Conservation (phyloP, 37 sponge, comb jelly and placozoan species). For the Theonella swinhoei region DNA sequence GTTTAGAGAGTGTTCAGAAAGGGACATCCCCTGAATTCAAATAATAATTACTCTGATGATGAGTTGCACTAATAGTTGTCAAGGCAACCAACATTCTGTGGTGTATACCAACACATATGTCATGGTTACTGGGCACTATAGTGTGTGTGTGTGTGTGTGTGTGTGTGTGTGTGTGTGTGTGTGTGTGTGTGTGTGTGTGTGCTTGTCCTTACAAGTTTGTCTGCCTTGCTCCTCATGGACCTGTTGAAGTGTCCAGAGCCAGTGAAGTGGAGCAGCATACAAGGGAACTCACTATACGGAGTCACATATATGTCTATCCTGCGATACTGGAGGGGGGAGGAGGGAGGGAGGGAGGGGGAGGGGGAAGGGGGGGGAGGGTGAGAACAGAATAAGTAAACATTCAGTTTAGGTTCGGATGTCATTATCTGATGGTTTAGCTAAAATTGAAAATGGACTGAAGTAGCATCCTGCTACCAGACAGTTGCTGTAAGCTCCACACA, state of each 20-base stretch:
- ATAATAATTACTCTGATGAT: neutral
- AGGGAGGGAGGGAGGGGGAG: neutral
- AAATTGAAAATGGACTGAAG: neutral
- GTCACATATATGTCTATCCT: constrained; percentile 81
- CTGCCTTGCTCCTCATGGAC: constrained; percentile 79
- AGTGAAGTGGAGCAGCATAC: constrained; percentile 86
- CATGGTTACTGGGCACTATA: too few relatives aligned
- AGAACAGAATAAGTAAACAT: neutral
- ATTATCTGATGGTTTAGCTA: neutral
- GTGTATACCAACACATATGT: neutral
- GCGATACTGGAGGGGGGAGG: constrained; percentile 59
- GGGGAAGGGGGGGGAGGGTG: neutral
- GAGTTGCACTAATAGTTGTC: neutral
- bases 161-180: too few relatives aligned
- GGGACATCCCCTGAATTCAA: constrained; percentile 76
- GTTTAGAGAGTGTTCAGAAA: constrained; percentile 74
- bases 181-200: too few relatives aligned
- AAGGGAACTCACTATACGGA: constrained; percentile 76
- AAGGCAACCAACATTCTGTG: neutral
- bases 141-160: too few relatives aligned
- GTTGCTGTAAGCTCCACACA: too few relatives aligned
- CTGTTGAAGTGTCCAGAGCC: constrained; percentile 91
- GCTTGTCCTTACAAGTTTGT: constrained; percentile 78
- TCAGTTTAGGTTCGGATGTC: neutral
- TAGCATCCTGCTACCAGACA: too few relatives aligned